Percentiles rank a stretch among this genome's conserved stretches.
phyloP scores from a whole-genome alignment of 2,888 invertebrate species.

The Ommatoiulus sabulosus region DNA sequence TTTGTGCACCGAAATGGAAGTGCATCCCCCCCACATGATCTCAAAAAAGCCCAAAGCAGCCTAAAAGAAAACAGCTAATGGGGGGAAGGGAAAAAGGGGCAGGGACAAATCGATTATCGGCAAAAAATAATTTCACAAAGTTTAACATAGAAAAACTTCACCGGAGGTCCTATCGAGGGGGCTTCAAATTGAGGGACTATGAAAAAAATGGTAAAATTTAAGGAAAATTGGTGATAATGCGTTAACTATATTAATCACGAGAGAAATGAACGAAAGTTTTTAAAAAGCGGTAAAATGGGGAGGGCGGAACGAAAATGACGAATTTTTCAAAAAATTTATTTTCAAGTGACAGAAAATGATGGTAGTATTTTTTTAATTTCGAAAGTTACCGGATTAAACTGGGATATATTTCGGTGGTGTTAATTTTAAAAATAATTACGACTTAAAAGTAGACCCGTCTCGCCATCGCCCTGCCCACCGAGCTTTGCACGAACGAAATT shows the following conservation, averaged over 20 bases:
- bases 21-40: conserved; percentile 31
- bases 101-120: not conserved
- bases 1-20: not conserved
- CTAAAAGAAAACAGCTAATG: conserved; percentile 41
- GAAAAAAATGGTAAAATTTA: not conserved
- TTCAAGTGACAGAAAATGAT: no score
- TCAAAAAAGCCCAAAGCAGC: conserved; percentile 49
- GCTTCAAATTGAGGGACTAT: not conserved
- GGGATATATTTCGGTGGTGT: not conserved
- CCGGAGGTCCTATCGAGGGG: conserved; percentile 27
- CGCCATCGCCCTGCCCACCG: no score
- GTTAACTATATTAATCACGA: not conserved
- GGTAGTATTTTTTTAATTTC: no score
- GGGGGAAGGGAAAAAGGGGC: not conserved
- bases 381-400: not conserved
- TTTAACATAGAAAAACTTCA: not conserved
- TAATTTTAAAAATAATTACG: no score
- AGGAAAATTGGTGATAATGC: not conserved
- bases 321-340: not conserved
- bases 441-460: no score
- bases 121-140: not conserved
- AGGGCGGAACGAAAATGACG: not conserved
- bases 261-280: not conserved
- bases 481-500: no score
- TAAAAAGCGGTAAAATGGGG: not conserved